Percentiles rank a stretch among this genome's conserved stretches.
phyloP scores from a whole-genome alignment of 2,113 vertebrate species.

The Mohoua ochrocephala region DNA sequence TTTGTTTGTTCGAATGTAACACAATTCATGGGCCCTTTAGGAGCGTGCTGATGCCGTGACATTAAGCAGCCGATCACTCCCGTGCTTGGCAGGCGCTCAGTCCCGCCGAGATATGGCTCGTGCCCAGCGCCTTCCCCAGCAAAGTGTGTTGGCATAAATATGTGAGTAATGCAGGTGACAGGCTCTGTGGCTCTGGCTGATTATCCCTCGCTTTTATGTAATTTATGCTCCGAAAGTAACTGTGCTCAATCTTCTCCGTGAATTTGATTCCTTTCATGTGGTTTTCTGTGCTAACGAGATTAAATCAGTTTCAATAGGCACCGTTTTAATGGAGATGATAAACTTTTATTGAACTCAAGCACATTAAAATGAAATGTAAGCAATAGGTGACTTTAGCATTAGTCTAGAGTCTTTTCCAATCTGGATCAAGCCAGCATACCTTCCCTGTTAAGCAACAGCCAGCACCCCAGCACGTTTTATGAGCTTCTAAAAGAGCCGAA shows the following conservation, averaged over 20 bases:
- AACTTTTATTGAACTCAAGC: constrained; percentile 81
- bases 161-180: constrained; percentile 55
- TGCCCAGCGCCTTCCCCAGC: constrained; percentile 46
- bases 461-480: constrained; percentile 59
- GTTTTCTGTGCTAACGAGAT: constrained; percentile 72
- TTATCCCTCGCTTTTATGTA: constrained; percentile 37
- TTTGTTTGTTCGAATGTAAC: constrained; percentile 70
- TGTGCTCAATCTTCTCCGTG: constrained; percentile 35
- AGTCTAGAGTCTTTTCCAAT: constrained; percentile 67
- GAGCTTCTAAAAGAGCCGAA: constrained; percentile 57
- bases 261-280: constrained; percentile 75
- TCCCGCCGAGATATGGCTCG: constrained; percentile 46
- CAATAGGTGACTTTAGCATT: constrained; percentile 76
- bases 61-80: constrained; percentile 66
- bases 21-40: constrained; percentile 42
- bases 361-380: constrained; percentile 82
- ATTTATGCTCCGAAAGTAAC: constrained; percentile 54
- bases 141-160: neutral
- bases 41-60: constrained; percentile 62
- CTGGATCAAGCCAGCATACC: constrained; percentile 66
- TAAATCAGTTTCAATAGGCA: constrained; percentile 79
- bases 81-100: constrained; percentile 40
- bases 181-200: neutral
- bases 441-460: constrained; percentile 70
- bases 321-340: constrained; percentile 76